Conservation (phyloP, 2,113 vertebrate species). For the Saimiri boliviensis region DNA sequence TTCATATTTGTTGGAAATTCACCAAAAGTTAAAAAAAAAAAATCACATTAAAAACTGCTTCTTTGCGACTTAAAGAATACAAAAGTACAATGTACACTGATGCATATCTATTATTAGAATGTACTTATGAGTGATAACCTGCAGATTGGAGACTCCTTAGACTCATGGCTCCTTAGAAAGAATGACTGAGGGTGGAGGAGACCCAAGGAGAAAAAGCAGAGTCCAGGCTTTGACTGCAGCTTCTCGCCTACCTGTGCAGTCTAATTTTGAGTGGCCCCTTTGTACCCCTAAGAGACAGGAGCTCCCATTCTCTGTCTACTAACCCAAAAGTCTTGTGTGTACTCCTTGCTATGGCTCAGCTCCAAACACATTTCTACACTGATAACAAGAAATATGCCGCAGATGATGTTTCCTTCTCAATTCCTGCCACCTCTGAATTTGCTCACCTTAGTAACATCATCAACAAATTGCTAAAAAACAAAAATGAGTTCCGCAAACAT, state of each 20-base stretch:
- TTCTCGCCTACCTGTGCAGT: not conserved
- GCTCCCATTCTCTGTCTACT: too few relatives aligned
- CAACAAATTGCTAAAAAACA: conserved; percentile 93
- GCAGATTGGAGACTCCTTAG: not conserved
- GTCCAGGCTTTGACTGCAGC: accelerated
- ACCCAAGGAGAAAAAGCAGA: not conserved
- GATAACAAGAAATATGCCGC: conserved; percentile 88
- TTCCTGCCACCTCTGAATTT: conserved; percentile 92
- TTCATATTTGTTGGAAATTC: not conserved
- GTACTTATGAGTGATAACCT: not conserved
- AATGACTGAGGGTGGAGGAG: not conserved
- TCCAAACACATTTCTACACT: conserved; percentile 94
- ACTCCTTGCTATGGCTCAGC: conserved; percentile 88
- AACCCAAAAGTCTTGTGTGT: too few relatives aligned
- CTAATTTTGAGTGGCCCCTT: not conserved
- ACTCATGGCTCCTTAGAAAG: not conserved
- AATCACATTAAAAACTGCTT: not conserved
- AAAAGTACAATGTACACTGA: not conserved
- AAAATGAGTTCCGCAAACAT: conserved; percentile 90
- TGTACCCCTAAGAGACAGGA: not conserved
- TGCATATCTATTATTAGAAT: not conserved
- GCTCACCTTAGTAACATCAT: conserved; percentile 94
- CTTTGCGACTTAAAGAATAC: not conserved
- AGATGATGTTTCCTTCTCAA: conserved; percentile 96
- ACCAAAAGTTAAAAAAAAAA: not conserved